Percentiles rank a stretch among this genome's conserved stretches.
Conservation (phyloP, 37 sponge, comb jelly and placozoan species). For the Cladorhizidae sp. region DNA sequence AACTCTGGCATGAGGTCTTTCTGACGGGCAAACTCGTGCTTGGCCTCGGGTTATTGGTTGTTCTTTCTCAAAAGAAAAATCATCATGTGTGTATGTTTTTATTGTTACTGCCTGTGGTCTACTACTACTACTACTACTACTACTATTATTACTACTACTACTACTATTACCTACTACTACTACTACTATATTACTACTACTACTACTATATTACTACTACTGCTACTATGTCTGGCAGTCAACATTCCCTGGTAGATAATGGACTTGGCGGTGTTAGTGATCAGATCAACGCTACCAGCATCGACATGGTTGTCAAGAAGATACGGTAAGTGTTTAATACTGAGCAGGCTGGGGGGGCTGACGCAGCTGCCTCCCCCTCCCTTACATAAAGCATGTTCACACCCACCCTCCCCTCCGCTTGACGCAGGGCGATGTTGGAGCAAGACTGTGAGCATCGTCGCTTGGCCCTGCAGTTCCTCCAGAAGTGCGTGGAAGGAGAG, state of each 20-base stretch:
- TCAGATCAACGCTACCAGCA: constrained; percentile 18
- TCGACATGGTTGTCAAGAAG: constrained; percentile 38
- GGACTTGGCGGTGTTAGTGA: neutral
- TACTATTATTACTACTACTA: neutral
- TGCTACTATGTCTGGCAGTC: too few relatives aligned
- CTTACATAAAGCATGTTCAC: neutral
- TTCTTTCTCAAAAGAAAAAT: too few relatives aligned
- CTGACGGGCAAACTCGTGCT: too few relatives aligned
- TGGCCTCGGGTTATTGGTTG: too few relatives aligned
- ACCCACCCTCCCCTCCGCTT: neutral
- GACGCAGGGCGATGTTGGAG: constrained; percentile 29
- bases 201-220: too few relatives aligned
- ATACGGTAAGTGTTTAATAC: constrained; percentile 21
- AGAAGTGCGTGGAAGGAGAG: constrained; percentile 31
- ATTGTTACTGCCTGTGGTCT: too few relatives aligned
- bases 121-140: neutral
- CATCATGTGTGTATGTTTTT: too few relatives aligned
- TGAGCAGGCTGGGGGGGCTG: too few relatives aligned
- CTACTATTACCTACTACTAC: neutral
- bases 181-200: neutral
- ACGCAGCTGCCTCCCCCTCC: too few relatives aligned
- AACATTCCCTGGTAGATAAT: constrained; percentile 12
- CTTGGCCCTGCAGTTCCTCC: constrained; percentile 44
- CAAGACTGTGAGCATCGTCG: constrained; percentile 43
- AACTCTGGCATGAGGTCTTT: too few relatives aligned